Evolutionary conservation across 2,113 vertebrate genomes (phyloP).

Genomic region (Poicephalus meyeri): DNA sequence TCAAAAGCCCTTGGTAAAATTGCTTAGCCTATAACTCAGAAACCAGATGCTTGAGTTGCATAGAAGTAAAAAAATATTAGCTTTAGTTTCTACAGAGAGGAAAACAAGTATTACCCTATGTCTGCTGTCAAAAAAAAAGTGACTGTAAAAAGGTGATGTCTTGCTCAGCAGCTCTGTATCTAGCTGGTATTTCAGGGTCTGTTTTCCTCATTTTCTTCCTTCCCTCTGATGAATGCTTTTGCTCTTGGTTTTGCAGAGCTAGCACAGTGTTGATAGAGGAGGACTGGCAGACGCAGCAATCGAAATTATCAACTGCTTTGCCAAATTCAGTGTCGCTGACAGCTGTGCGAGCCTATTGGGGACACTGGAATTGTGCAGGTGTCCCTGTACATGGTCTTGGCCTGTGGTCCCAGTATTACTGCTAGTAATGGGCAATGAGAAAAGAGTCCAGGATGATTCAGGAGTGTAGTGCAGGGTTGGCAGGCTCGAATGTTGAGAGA

Average conservation of each 20-base stretch:
- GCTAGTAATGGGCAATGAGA: background rate
- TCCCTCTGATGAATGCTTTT: background rate
- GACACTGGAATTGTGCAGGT: background rate
- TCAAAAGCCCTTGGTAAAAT: background rate
- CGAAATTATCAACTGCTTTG: background rate
- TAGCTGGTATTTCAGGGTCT: background rate
- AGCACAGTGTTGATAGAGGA: background rate
- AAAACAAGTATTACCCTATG: background rate
- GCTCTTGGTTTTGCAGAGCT: background rate
- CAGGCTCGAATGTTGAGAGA: background rate
- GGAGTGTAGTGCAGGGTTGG: background rate
- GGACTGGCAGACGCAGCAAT: background rate
- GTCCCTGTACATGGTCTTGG: background rate
- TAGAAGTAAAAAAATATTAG: background rate
- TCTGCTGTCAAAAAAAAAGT: background rate
- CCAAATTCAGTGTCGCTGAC: background rate
- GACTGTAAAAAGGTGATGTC: background rate
- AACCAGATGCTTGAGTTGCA: background rate
- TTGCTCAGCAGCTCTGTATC: background rate
- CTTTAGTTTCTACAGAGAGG: background rate
- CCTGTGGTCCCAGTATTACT: accelerated
- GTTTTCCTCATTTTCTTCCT: background rate
- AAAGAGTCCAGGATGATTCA: background rate
- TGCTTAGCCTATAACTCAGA: background rate
- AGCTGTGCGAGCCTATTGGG: background rate